A percentile compares a stretch with the other conserved stretches of the same genome.
These are phyloP conservation scores for Eonycteris spelaea DNA, from an alignment of 2,113 vertebrate species.

Conservation along the genomic window DNA sequence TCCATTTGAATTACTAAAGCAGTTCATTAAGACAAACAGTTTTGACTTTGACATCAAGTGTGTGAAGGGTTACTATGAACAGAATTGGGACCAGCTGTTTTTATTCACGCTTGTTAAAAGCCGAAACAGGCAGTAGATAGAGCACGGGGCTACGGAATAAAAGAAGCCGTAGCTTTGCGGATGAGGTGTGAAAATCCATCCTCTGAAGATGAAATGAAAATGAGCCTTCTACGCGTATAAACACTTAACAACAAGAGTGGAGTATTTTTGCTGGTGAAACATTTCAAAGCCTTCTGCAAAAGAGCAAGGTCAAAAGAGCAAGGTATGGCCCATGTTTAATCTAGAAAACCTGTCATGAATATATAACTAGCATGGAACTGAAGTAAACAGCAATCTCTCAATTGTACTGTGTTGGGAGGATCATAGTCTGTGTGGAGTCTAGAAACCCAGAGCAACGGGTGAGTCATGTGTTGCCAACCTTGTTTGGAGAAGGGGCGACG, in stretches of 20 bases:
- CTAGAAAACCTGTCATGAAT: background rate
- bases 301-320: background rate
- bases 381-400: constrained; percentile 15
- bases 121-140: background rate
- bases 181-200: background rate
- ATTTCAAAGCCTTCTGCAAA: background rate
- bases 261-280: background rate
- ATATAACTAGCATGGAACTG: background rate
- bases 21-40: background rate
- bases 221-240: background rate
- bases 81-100: background rate
- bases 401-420: background rate
- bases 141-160: background rate
- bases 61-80: background rate
- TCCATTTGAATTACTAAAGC: background rate
- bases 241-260: background rate
- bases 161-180: background rate
- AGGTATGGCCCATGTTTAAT: background rate
- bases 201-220: background rate
- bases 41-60: background rate
- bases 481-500: background rate
- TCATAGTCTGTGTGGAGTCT: background rate
- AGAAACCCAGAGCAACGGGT: background rate
- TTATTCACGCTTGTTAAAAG: background rate
- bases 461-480: background rate